These are phyloP conservation scores for Acrossocheilus wenchowensis DNA, from an alignment of 2,797 vertebrate genomes.

Conservation along the genomic window DNA sequence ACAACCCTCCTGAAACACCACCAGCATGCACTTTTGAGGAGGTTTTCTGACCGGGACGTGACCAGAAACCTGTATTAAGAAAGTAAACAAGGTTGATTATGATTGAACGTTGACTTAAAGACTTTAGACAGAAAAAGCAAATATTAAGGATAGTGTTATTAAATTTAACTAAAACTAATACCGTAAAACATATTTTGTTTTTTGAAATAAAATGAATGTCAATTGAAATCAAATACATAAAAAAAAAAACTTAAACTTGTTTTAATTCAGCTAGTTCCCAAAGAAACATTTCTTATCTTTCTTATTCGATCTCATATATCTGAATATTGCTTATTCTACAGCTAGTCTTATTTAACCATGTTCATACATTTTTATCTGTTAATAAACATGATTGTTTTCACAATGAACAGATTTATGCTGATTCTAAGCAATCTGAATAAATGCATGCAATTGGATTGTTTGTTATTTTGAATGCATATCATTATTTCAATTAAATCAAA, in stretches of 20 bases:
- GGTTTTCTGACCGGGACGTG: neutral
- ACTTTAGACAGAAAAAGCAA: neutral
- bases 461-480: neutral
- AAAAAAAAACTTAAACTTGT: too few relatives aligned
- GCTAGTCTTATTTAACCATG: neutral
- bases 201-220: too few relatives aligned
- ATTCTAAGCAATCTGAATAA: neutral
- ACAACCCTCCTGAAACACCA: neutral
- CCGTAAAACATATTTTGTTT: neutral
- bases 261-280: too few relatives aligned
- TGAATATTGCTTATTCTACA: neutral
- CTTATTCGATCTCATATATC: neutral
- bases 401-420: neutral
- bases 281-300: too few relatives aligned
- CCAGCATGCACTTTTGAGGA: neutral
- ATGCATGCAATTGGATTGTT: neutral
- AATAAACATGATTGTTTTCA: neutral
- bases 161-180: neutral
- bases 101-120: neutral
- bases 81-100: neutral
- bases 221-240: neutral
- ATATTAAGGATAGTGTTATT: neutral
- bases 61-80: neutral
- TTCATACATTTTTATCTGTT: neutral
- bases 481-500: neutral